phyloP scores from a whole-genome alignment of 2,888 invertebrate species.

The Rutpela maculata region DNA sequence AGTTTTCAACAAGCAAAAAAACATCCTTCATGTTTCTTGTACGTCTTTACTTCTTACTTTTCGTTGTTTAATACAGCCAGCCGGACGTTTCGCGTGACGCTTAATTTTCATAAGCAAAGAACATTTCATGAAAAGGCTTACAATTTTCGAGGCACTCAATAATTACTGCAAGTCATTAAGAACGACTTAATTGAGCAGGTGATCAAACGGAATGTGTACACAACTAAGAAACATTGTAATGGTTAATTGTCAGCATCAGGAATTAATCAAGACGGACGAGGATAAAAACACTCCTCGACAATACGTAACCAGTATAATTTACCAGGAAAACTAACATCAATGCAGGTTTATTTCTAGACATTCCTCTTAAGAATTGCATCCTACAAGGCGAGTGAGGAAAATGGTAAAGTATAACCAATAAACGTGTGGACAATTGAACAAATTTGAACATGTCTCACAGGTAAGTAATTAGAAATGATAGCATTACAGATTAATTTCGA shows the following conservation, averaged over 20 bases:
- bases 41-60: not conserved
- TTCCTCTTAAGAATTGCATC: not conserved
- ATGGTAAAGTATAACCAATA: not conserved
- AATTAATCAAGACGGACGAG: not conserved
- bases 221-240: slow-evolving; percentile 9
- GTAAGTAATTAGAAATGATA: no score
- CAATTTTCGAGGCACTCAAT: slow-evolving; percentile 13
- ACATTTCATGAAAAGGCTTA: not conserved
- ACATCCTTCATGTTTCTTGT: not conserved
- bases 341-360: slow-evolving; percentile 3
- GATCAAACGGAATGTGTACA: slow-evolving; percentile 27
- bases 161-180: slow-evolving; percentile 26
- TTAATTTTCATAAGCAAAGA: not conserved
- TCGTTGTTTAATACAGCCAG: not conserved
- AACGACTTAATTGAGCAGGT: slow-evolving; percentile 29
- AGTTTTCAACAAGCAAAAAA: no score
- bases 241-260: slow-evolving; percentile 20
- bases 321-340: slow-evolving; percentile 12
- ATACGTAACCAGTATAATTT: slow-evolving; percentile 3
- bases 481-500: no score
- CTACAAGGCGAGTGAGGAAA: not conserved
- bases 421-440: no score
- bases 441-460: no score
- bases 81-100: not conserved
- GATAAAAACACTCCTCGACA: slow-evolving; percentile 7